Base-by-base conservation (phyloP, 2,797 vertebrate species). In the Prunella strophiata region DNA sequence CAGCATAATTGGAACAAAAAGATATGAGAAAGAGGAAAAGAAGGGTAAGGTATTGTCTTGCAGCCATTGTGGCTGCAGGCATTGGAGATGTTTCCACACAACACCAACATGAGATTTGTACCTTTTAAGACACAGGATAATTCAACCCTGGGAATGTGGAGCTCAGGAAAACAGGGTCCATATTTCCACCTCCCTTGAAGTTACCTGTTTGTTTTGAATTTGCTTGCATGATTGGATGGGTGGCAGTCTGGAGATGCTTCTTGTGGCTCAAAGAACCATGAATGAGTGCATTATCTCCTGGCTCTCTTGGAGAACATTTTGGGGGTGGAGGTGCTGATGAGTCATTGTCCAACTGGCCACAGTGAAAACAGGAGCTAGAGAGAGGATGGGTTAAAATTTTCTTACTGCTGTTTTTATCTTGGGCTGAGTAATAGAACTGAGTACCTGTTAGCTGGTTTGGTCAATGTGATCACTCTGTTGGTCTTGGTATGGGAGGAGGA, bases 161-260 rank as follows among this genome's bases (percentile, higher is more conserved):
- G 20, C 66, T 40, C 40, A 30, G 48, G 71, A 67, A 76, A 91
- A 59, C 7, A 29, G 40, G 9, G 34, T 73, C 23, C 6, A 22
- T 87, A 26, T 51, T 95, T 76, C 29, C 16, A 42, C 52, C 48
- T 89, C 32, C 55, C 43, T 59, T 66, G 29, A 51, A 61, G 25
- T 47, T 55, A 71, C 13, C 26, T 52, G 11, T 30, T 84, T 48
- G 25, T 4, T 50, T 80, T n/a, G 25, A 20, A 52, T 77, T 85
- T 4, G 1, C 10, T 42, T 5, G 0, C 61, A 7, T 54, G 17
- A 13, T 59, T 51, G 88, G 20, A 27, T 50, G 57, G 17, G 16
- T 66, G 25, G 30, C 51, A 45, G 50, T 59, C 62, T 77, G 50
- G n/a, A 54, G 47, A n/a, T 73, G 47, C 27, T 75, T 66, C 72